These are phyloP conservation scores for Xanthia togata DNA, from an alignment of 2,888 invertebrate genomes.

Conservation along the genomic window DNA sequence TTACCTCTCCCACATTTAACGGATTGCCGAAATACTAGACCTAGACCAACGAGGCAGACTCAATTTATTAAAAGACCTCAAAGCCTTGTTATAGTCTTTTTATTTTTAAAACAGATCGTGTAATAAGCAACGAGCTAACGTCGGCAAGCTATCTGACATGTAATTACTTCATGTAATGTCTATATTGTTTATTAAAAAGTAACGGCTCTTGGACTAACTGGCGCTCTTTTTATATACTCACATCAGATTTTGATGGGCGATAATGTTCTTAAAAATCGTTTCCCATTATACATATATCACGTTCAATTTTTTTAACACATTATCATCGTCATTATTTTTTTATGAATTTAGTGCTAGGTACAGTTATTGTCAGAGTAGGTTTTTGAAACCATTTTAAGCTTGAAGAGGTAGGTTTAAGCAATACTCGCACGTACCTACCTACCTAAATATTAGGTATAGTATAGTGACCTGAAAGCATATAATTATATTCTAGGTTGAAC, in stretches of 20 bases:
- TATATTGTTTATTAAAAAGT: constrained; percentile 70
- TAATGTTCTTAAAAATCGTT: constrained; percentile 60
- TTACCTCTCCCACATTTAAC: too few relatives aligned
- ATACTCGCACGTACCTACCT: not conserved
- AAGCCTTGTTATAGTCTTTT: not conserved
- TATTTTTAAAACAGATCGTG: constrained; percentile 16
- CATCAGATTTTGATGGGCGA: constrained; percentile 58
- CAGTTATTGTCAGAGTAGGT: constrained; percentile 23
- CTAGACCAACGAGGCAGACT: too few relatives aligned
- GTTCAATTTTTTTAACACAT: constrained; percentile 20
- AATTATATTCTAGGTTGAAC: not conserved
- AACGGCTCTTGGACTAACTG: constrained; percentile 61
- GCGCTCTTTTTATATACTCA: constrained; percentile 58
- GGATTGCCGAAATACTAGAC: too few relatives aligned
- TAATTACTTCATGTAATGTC: constrained; percentile 68
- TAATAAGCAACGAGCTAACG: constrained; percentile 43
- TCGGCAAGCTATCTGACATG: constrained; percentile 42
- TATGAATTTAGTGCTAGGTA: constrained; percentile 9
- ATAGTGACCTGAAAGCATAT: not conserved
- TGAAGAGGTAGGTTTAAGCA: not conserved
- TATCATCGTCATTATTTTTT: constrained; percentile 9
- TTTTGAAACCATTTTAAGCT: not conserved
- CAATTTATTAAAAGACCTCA: constrained; percentile 1
- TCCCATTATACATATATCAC: constrained; percentile 58
- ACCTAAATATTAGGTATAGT: not conserved